These are phyloP conservation scores for Myioborus melanocephalus DNA, from an alignment of 2,797 vertebrate species.

Conservation along the genomic window DNA sequence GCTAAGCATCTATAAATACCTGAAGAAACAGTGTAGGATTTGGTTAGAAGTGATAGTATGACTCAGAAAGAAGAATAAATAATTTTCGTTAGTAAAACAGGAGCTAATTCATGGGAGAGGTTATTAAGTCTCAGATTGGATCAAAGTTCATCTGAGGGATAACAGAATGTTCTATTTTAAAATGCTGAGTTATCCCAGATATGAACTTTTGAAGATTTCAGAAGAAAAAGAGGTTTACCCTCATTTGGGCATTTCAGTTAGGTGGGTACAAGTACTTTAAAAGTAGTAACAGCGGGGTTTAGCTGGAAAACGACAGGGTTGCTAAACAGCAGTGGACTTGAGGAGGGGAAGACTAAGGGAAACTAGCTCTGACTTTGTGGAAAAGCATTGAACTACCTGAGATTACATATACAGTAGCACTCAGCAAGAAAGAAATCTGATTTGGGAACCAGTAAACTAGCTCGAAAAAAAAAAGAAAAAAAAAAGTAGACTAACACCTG, in stretches of 20 bases:
- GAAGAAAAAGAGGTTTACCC: neutral
- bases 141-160: neutral
- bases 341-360: neutral
- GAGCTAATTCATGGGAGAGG: neutral
- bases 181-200: neutral
- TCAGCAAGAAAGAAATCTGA: neutral
- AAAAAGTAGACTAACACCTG: neutral
- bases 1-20: neutral
- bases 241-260: neutral
- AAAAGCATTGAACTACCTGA: neutral
- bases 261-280: neutral
- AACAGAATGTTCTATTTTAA: neutral
- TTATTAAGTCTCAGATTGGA: neutral
- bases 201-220: neutral
- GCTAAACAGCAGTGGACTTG: neutral
- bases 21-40: neutral
- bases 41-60: neutral
- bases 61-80: neutral
- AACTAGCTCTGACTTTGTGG: neutral
- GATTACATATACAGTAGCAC: neutral
- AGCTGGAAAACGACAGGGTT: neutral
- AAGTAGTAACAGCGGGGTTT: neutral
- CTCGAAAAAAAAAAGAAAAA: neutral
- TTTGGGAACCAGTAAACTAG: neutral
- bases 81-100: neutral